A percentile compares a stretch with the other conserved stretches of the same genome.
Evolutionary conservation across 2,888 invertebrate genomes (phyloP).

Genomic region (Geophilus truncorum): DNA sequence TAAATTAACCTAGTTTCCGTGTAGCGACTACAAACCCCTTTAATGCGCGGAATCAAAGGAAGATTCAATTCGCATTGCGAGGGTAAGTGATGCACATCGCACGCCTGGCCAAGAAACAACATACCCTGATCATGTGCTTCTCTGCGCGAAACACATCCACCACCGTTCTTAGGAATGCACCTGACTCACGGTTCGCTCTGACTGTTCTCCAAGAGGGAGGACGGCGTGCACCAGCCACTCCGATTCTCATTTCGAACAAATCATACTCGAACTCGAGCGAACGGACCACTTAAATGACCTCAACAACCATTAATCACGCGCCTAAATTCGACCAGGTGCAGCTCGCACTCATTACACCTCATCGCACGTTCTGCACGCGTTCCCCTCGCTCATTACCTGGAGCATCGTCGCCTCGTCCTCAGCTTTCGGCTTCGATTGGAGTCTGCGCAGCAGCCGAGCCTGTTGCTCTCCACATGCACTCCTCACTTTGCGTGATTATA

Average conservation of each 20-base stretch:
- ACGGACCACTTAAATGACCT: not conserved
- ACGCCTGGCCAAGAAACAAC: slow-evolving; percentile 17
- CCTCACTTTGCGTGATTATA: slow-evolving; percentile 23
- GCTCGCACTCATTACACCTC: not conserved
- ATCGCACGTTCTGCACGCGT: slow-evolving; percentile 17
- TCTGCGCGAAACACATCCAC: slow-evolving; percentile 5
- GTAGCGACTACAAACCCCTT: not conserved
- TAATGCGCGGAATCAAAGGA: not conserved
- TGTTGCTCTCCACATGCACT: slow-evolving; percentile 23
- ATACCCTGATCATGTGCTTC: slow-evolving; percentile 1
- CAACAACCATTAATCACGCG: not conserved
- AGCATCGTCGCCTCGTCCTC: slow-evolving; percentile 27
- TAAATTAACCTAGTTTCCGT: not conserved
- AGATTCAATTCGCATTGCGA: slow-evolving; percentile 11
- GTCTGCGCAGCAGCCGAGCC: slow-evolving; percentile 27
- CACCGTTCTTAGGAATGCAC: slow-evolving; percentile 13
- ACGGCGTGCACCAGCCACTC: not conserved
- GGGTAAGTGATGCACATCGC: slow-evolving; percentile 15
- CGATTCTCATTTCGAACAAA: not conserved
- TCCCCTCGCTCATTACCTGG: slow-evolving; percentile 23
- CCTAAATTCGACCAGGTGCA: not conserved
- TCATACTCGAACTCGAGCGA: not conserved
- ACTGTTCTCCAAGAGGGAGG: not conserved
- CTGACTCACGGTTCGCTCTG: slow-evolving; percentile 23
- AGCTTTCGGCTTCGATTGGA: slow-evolving; percentile 14